Evolutionary conservation across 2,797 vertebrate species (phyloP), one percentile per base, ranked within the genome.

Genomic region (Myotis vivesi): DNA sequence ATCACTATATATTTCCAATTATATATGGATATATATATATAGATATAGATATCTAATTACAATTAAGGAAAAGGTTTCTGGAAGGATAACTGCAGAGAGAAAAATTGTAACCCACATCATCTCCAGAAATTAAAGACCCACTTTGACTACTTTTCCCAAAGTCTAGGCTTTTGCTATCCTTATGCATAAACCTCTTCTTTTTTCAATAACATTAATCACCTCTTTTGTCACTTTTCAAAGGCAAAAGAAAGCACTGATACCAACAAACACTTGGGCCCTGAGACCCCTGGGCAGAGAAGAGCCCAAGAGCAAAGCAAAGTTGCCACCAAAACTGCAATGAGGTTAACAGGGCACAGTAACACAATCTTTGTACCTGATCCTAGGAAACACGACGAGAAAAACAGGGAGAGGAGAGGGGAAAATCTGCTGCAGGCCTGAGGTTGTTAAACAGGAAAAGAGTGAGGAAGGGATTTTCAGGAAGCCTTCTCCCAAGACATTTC

Each of bases 301-400:
- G 89, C 41, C 44, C 85, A 75, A 86, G 53, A 92, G 49, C 82
- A 69, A 83, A 86, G 72, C 64, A 85, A 94, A 96, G 89, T 97
- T 95, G 87, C 81, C 69, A 91, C 57, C 41, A 77, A 96, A 95
- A 96, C 75, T 76, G 66, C 81, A 96, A 89, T 49, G 77, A 95
- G 89, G 91, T 95, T 95, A 95, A 92, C 69, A 91, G 77, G 51
- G 46, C 87, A 94, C 92, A 57, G 89, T 85, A 94, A 95, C 66
- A 91, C 87, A 95, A 85, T 85, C 87, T 95, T 82, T 82, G 23
- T 94, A 95, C 89, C 66, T 91, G 93, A 95, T 87, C 92, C 33
- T 73, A 81, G 72, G 73, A 96, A 95, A 83, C 75, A 72, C 3
- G 81, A 92, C 87, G 66, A 89, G 92, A 90, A 92, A 95, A 92